These are phyloP conservation scores for Antitype chi DNA, from an alignment of 2,888 invertebrate species.

Conservation along the genomic window DNA sequence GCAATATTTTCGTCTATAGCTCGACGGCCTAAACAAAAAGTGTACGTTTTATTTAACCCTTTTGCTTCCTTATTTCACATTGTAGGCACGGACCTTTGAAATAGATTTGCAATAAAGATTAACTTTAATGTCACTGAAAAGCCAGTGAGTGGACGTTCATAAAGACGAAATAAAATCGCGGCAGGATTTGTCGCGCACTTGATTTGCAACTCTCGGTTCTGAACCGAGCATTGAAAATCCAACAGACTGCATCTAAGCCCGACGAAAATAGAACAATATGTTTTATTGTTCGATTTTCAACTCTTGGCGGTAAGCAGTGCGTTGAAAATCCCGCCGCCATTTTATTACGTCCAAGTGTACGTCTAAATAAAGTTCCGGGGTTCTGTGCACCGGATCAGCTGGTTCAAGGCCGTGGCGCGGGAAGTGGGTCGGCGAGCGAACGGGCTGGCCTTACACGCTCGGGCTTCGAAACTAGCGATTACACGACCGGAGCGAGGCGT, in stretches of 20 bases:
- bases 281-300: no score
- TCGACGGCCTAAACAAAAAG: slow-evolving; percentile 20
- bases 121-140: slow-evolving; percentile 3
- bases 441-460: slow-evolving; percentile 56
- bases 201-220: no score
- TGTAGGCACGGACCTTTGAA: background rate
- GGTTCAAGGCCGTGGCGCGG: slow-evolving; percentile 70
- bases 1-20: slow-evolving; percentile 18
- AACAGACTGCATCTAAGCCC: no score
- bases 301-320: no score
- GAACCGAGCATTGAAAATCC: no score
- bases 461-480: slow-evolving; percentile 52
- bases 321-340: no score
- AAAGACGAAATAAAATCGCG: no score
- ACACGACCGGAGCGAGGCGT: background rate
- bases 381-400: slow-evolving; percentile 56
- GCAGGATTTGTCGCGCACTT: no score
- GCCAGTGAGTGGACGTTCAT: no score
- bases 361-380: slow-evolving; percentile 54
- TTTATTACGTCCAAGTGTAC: no score
- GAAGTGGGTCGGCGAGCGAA: slow-evolving; percentile 63
- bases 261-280: no score
- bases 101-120: slow-evolving; percentile 22
- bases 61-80: slow-evolving; percentile 23
- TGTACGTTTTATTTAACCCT: slow-evolving; percentile 41